Conservation (phyloP, 2,888 invertebrate species). For the Lasioglossum morio region DNA sequence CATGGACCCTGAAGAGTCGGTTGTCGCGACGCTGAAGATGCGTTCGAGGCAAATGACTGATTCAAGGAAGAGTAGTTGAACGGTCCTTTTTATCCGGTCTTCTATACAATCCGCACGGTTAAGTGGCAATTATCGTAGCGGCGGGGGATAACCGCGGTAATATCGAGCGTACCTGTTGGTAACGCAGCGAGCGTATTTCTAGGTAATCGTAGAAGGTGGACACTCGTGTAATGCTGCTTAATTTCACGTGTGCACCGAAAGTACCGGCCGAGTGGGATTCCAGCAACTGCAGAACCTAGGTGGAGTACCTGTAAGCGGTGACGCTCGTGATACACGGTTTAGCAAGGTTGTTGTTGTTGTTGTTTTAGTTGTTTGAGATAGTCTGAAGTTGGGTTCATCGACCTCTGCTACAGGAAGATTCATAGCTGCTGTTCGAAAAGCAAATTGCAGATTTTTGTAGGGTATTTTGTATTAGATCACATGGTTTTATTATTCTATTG, state of each 20-base stretch:
- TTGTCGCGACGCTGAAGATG: not conserved
- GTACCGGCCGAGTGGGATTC: conserved; percentile 59
- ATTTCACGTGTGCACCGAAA: conserved; percentile 58
- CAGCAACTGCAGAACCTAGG: conserved; percentile 28
- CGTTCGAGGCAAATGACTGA: not conserved
- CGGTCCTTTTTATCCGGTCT: conserved; percentile 65
- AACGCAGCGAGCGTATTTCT: conserved; percentile 59
- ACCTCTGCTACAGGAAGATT: not conserved
- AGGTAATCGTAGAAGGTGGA: conserved; percentile 55
- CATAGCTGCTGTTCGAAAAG: not conserved
- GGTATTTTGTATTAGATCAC: not conserved
- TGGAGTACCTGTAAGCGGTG: conserved; percentile 31
- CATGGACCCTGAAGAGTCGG: not conserved
- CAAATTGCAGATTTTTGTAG: not conserved
- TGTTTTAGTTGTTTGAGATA: not conserved
- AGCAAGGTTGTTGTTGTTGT: not conserved
- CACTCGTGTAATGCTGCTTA: conserved; percentile 58
- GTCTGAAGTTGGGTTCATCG: not conserved
- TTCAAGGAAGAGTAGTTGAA: conserved; percentile 52
- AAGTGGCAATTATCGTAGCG: conserved; percentile 50
- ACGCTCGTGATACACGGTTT: conserved; percentile 8
- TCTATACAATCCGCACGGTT: conserved; percentile 54
- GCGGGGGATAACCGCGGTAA: conserved; percentile 26
- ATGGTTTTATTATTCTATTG: not conserved
- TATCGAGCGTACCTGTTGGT: conserved; percentile 51